These are phyloP conservation scores for Gymnoscopelus braueri DNA, from an alignment of 2,797 vertebrate species.

Conservation along the genomic window DNA sequence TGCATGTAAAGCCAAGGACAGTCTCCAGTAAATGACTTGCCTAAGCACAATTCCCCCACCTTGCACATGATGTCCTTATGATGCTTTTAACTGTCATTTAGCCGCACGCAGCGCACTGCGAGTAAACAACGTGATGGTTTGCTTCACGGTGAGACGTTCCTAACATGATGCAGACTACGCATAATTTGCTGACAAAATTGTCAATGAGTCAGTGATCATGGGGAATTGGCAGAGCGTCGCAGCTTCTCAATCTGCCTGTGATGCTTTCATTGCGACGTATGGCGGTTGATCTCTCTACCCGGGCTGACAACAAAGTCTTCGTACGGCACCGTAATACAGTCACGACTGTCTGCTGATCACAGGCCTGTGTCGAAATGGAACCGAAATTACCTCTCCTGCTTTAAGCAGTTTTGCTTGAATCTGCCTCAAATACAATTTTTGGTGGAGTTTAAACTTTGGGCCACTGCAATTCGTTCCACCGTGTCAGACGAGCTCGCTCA, in stretches of 20 bases:
- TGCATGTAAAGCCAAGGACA: conserved; percentile 17
- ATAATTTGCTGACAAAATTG: conserved; percentile 73
- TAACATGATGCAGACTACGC: conserved; percentile 47
- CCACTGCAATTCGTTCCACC: conserved; percentile 3
- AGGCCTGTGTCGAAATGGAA: conserved; percentile 13
- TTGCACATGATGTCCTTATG: conserved; percentile 1
- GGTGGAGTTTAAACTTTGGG: conserved; percentile 12
- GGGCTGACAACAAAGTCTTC: conserved; percentile 52
- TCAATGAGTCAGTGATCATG: conserved; percentile 71
- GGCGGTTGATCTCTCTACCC: conserved; percentile 37
- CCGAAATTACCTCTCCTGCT: conserved; percentile 23
- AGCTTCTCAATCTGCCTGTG: conserved; percentile 62
- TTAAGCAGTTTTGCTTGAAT: conserved; percentile 30
- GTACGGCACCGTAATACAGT: conserved; percentile 14
- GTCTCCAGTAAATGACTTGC: conserved; percentile 17
- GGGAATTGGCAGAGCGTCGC: conserved; percentile 55
- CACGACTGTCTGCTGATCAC: conserved; percentile 30
- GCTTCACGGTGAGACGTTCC: conserved; percentile 57
- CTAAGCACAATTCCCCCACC: conserved; percentile 22
- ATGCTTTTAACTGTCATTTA: conserved; percentile 24
- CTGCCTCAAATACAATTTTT: neutral
- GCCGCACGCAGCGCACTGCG: conserved; percentile 24
- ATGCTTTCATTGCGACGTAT: conserved; percentile 51
- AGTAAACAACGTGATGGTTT: conserved; percentile 60
- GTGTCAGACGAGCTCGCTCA: neutral